These are phyloP conservation scores for Megalonaias nervosa DNA, from an alignment of 1,140 invertebrate genomes.

Conservation along the genomic window DNA sequence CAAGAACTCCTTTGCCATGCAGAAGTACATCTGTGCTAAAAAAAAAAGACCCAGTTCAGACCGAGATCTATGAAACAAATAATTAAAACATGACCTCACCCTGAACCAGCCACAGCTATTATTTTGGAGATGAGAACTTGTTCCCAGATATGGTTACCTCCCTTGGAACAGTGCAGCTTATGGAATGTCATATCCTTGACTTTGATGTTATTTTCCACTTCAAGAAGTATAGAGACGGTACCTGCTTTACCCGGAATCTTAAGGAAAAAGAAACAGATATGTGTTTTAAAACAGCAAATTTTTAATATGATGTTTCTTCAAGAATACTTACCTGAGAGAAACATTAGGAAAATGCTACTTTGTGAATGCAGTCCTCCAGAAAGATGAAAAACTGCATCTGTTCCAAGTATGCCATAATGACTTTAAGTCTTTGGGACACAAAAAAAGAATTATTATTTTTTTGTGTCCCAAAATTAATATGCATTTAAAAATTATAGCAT, in stretches of 20 bases:
- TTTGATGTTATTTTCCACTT: constrained; percentile 65
- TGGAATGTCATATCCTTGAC: constrained; percentile 52
- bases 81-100: constrained; percentile 29
- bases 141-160: constrained; percentile 59
- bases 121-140: constrained; percentile 58
- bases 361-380: no score
- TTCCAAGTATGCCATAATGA: no score
- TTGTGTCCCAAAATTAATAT: no score
- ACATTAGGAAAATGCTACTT: no score
- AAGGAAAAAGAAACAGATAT: background rate
- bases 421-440: no score
- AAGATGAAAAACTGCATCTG: no score
- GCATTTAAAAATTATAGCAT: no score
- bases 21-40: background rate
- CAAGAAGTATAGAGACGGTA: constrained; percentile 43
- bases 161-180: constrained; percentile 53
- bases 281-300: no score
- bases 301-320: no score
- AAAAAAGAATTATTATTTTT: no score
- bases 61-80: background rate
- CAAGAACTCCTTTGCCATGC: no score
- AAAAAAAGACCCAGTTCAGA: background rate
- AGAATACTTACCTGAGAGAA: no score
- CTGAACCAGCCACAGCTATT: constrained; percentile 56
- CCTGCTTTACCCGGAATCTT: constrained; percentile 44